These are phyloP conservation scores for Parauchenoglanis punctatus DNA, from an alignment of 2,797 vertebrate genomes.

Conservation along the genomic window DNA sequence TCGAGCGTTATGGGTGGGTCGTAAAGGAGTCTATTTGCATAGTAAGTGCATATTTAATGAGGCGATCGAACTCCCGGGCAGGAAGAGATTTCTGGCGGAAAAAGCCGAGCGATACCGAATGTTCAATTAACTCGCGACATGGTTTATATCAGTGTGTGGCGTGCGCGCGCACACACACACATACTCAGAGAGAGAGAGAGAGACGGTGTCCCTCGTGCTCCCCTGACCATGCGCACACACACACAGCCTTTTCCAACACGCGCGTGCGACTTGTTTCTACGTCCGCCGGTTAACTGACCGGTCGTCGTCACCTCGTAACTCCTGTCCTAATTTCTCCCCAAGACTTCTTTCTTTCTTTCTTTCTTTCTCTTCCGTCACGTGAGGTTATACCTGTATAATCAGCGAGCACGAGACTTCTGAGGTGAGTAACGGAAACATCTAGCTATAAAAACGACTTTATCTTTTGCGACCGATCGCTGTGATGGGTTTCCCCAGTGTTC, in stretches of 20 bases:
- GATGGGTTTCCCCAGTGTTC: not conserved
- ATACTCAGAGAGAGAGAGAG: not conserved
- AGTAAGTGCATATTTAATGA: slow-evolving; percentile 57
- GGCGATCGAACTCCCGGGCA: not conserved
- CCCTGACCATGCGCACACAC: not conserved
- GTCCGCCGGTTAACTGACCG: no score
- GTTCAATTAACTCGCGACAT: slow-evolving; percentile 28
- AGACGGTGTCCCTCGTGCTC: slow-evolving; percentile 31
- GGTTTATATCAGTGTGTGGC: slow-evolving; percentile 10
- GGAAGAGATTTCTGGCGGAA: not conserved
- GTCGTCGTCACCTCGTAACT: not conserved
- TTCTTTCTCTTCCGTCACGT: not conserved
- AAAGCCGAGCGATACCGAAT: slow-evolving; percentile 19
- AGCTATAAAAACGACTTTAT: not conserved
- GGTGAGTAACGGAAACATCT: slow-evolving; percentile 1
- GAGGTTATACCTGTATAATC: not conserved
- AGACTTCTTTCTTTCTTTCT: not conserved
- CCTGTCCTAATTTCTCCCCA: not conserved
- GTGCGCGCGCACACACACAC: not conserved
- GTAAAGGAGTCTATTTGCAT: slow-evolving; percentile 62
- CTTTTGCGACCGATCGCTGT: not conserved
- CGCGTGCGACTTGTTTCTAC: not conserved
- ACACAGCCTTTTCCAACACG: not conserved
- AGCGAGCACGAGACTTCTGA: not conserved
- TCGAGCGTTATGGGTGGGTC: not conserved